Percentiles rank a stretch among this genome's conserved stretches.
These are phyloP conservation scores for Pipistrellus pygmaeus DNA, from an alignment of 2,797 vertebrate species.

Conservation along the genomic window DNA sequence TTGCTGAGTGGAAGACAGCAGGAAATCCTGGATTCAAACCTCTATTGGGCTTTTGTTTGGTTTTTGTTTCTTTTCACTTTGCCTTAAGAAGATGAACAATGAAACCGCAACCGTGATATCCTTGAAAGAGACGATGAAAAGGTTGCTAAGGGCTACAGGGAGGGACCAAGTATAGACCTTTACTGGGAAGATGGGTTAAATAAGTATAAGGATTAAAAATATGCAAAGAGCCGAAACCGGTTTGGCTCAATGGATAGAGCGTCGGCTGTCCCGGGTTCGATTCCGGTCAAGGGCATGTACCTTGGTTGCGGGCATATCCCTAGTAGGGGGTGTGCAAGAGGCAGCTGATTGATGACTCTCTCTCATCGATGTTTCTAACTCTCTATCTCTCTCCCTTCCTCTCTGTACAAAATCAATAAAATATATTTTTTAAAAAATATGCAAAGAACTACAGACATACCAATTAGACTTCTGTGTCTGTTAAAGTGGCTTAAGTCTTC, in stretches of 20 bases:
- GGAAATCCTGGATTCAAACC: slow-evolving; percentile 49
- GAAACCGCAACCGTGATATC: slow-evolving; percentile 82
- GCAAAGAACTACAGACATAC: background rate
- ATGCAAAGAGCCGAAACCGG: too few species aligned
- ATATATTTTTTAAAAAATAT: too few species aligned
- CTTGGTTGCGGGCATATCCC: too few species aligned
- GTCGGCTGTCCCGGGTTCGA: too few species aligned
- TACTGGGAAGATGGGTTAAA: slow-evolving; percentile 17
- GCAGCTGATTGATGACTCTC: too few species aligned
- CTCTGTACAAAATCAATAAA: too few species aligned
- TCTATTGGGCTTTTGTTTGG: slow-evolving; percentile 23
- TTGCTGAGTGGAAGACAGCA: slow-evolving; percentile 70
- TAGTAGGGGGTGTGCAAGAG: too few species aligned
- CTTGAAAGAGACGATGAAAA: slow-evolving; percentile 86
- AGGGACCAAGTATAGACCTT: slow-evolving; percentile 17
- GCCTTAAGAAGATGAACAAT: slow-evolving; percentile 84
- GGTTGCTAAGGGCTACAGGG: slow-evolving; percentile 78
- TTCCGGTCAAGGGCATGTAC: too few species aligned
- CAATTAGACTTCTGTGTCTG: background rate
- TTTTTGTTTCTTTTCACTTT: slow-evolving; percentile 35
- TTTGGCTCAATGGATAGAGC: too few species aligned
- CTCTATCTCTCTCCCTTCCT: too few species aligned
- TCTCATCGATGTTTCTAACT: too few species aligned
- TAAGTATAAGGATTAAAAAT: background rate
- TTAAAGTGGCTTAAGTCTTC: slow-evolving; percentile 35